These are phyloP conservation scores for Anastrepha obliqua DNA, from an alignment of 1,140 invertebrate genomes.

Conservation along the genomic window DNA sequence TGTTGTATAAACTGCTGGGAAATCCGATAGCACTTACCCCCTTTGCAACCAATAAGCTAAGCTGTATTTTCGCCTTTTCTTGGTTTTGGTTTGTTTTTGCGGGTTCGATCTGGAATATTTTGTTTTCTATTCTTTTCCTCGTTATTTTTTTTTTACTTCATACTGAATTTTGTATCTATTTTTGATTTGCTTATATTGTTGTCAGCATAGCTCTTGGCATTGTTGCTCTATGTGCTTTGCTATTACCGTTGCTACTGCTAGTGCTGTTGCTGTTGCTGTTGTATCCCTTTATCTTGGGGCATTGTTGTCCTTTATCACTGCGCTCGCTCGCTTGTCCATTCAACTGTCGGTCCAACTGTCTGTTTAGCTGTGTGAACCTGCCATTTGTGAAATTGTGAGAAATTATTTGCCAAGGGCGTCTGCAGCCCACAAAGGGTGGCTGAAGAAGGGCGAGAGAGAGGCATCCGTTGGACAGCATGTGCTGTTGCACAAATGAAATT, in stretches of 20 bases:
- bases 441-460: not conserved
- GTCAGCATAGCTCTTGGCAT: not conserved
- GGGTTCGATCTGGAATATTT: not conserved
- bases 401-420: slow-evolving; percentile 29
- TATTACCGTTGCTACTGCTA: no score
- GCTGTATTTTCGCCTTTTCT: not conserved
- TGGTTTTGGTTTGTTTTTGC: not conserved
- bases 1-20: no score
- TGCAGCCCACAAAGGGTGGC: not conserved
- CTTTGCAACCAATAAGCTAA: no score
- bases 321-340: not conserved
- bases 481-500: slow-evolving; percentile 46
- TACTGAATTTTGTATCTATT: not conserved
- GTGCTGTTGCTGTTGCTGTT: not conserved
- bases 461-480: not conserved
- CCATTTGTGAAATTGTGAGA: slow-evolving; percentile 36
- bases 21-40: no score
- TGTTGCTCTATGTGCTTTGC: not conserved
- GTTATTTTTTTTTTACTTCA: not conserved
- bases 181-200: slow-evolving; percentile 25
- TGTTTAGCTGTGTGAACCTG: slow-evolving; percentile 7
- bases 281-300: not conserved
- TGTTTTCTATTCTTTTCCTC: not conserved
- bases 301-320: slow-evolving; percentile 17
- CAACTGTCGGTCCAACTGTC: not conserved